A percentile compares a stretch with the other conserved stretches of the same genome.
phyloP scores from a whole-genome alignment of 2,113 vertebrate genomes.

The Castor canadensis region DNA sequence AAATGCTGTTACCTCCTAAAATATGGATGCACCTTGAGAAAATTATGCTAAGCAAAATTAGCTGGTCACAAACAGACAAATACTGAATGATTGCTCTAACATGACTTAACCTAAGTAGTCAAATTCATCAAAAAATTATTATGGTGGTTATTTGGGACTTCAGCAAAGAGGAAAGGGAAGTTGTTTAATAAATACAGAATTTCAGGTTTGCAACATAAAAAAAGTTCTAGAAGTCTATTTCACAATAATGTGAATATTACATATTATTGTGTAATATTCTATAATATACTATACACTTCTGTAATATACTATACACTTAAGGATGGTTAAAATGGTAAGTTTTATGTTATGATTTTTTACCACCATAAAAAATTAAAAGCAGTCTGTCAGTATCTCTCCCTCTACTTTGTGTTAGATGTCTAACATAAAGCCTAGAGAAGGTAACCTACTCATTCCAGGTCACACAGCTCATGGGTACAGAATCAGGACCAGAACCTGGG shows the following conservation, averaged over 20 bases:
- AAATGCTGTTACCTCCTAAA: not conserved
- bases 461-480: not conserved
- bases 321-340: not conserved
- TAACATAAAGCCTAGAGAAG: conserved; percentile 11
- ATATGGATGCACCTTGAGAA: not conserved
- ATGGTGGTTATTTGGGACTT: not conserved
- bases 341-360: not conserved
- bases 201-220: not conserved
- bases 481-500: not conserved
- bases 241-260: not conserved
- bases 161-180: not conserved
- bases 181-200: not conserved
- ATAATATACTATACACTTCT: not conserved
- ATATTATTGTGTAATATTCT: too few species aligned
- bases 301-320: not conserved
- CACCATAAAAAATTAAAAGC: too few species aligned
- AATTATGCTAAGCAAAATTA: not conserved
- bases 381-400: not conserved
- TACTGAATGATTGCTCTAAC: not conserved
- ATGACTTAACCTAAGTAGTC: not conserved
- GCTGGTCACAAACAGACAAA: not conserved
- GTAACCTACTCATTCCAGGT: not conserved
- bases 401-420: not conserved
- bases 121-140: not conserved
- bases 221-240: not conserved